phyloP scores from a whole-genome alignment of 1,140 invertebrate genomes.

The Hetaerina americana region DNA sequence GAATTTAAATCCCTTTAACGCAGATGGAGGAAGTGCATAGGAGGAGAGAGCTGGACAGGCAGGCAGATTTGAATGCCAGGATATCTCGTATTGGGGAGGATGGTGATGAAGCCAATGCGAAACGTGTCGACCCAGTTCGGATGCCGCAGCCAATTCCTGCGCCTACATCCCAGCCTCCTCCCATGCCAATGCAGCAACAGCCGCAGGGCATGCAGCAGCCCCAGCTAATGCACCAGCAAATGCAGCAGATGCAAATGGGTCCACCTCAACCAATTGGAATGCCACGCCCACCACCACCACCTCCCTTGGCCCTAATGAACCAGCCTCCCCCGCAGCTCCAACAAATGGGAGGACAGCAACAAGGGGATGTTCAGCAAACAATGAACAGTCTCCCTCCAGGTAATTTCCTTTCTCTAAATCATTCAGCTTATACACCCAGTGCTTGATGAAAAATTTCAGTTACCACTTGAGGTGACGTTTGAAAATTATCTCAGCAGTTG shows the following conservation, averaged over 20 bases:
- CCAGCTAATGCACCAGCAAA: not conserved
- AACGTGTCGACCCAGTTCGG: not conserved
- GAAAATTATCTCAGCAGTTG: too few relatives aligned
- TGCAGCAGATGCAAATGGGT: not conserved
- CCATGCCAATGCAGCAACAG: not conserved
- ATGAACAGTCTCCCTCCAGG: not conserved
- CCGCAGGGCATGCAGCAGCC: not conserved
- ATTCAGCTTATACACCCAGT: too few relatives aligned
- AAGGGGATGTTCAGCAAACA: not conserved
- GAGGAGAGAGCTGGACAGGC: constrained; percentile 43
- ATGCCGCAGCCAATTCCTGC: not conserved
- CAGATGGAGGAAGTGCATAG: constrained; percentile 68
- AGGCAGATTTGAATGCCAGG: constrained; percentile 44
- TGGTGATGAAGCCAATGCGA: not conserved
- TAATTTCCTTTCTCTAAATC: too few relatives aligned
- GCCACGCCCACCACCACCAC: not conserved
- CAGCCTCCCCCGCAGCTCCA: constrained; percentile 2
- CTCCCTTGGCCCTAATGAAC: not conserved
- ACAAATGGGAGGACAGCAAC: not conserved
- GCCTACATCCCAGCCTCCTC: not conserved
- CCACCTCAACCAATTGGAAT: not conserved
- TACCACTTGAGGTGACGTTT: too few relatives aligned
- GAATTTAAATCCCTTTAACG: not conserved
- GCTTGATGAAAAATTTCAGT: too few relatives aligned
- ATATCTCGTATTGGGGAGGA: constrained; percentile 28